Base-by-base conservation (phyloP, 2,113 vertebrate species). In the Lampris incognitus region DNA sequence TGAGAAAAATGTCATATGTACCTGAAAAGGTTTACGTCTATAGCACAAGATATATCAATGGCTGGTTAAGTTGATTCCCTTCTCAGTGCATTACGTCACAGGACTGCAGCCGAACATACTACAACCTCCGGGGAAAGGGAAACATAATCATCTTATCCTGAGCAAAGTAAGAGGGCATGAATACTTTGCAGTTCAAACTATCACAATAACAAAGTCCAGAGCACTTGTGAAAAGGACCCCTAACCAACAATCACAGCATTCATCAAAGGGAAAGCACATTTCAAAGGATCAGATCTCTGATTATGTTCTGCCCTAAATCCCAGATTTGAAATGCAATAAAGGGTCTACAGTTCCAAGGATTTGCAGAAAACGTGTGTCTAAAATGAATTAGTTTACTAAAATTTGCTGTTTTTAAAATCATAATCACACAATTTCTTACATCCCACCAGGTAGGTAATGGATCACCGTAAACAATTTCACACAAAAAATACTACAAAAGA, bases 81-180 rank as follows among this genome's bases (percentile, higher is more conserved):
- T 24, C 24, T 24, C 24, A 24, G 24, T 24, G 24, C 46, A 59
- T 66, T 70, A 68, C 81, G 77, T 72, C 55, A 79, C 11, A 65
- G 0, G 2, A 39, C 38, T 5, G 36, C 65, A 24, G 36, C 38
- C 51, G 69, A 52, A 51, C 80, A 82, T 58, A 56, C 66, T 66
- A 74, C 37, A 56, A 55, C 37, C 11, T 13, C 5, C 36, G 59
- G 72, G 76, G 72, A 63, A 4, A 9, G 0, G 37, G n/a, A 52
- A 1, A 44, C n/a, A 3, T 81, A 81, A 88, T 78, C 64, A 67
- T 65, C 72, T 87, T 83, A 80, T 44, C 61, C 6, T 3, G 59
- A 5, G 0, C 9, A 72, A 1, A 1, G 39, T 37, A 13, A 54
- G 64, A 50, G 54, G 65, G 70, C 71, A 48, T 36, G 50, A 63